phyloP scores from a whole-genome alignment of 1,140 invertebrate species.

The Acromyrmex echinatior region DNA sequence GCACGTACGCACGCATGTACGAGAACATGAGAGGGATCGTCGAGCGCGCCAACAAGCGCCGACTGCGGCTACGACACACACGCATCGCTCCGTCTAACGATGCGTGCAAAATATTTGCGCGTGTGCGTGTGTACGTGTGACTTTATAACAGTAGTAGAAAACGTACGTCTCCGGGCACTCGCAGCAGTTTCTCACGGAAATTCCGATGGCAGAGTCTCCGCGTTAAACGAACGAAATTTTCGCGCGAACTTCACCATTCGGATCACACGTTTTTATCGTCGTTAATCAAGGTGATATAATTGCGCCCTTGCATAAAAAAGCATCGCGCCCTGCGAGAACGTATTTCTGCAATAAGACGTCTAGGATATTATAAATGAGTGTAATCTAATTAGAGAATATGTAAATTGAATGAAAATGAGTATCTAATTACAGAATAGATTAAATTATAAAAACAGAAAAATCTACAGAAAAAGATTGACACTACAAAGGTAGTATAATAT shows the following conservation, averaged over 20 bases:
- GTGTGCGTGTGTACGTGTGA: not conserved
- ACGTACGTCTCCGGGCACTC: not conserved
- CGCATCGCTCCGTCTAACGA: constrained; percentile 61
- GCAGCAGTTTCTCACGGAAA: constrained; percentile 32
- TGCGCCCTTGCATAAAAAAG: not conserved
- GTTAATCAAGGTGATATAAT: constrained; percentile 31
- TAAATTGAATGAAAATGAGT: not conserved
- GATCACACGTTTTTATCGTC: not conserved
- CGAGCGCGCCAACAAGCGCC: constrained; percentile 42
- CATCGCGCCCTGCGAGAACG: not conserved
- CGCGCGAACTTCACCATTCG: not conserved
- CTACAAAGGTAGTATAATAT: not conserved
- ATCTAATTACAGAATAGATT: not conserved
- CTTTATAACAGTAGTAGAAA: not conserved
- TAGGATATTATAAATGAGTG: not conserved
- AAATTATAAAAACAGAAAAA: not conserved
- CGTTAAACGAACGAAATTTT: constrained; percentile 39
- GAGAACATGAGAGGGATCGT: constrained; percentile 3
- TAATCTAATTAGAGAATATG: not conserved
- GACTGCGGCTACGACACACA: constrained; percentile 59
- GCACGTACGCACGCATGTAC: constrained; percentile 59
- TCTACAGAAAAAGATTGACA: not conserved
- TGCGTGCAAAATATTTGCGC: constrained; percentile 43
- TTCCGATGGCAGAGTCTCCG: constrained; percentile 6
- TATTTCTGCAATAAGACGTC: not conserved